phyloP scores from a whole-genome alignment of 23 tunicate genomes.

The Oikopleura albicans region DNA sequence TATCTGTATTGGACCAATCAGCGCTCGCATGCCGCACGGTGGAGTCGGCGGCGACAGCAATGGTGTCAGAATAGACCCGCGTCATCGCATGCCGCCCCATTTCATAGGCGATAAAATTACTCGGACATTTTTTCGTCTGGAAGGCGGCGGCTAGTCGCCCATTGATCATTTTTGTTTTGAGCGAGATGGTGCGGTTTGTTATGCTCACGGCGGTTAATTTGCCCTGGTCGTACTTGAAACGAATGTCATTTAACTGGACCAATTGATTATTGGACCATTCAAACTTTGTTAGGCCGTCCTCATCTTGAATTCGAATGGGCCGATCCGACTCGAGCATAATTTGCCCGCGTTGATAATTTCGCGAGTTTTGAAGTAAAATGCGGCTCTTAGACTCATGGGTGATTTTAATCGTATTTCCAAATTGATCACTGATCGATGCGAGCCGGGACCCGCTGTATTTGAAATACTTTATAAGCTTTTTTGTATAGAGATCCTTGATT shows the following conservation, averaged over 20 bases:
- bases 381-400: not conserved
- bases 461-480: not conserved
- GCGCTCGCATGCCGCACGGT: not conserved
- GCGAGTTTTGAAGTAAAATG: not conserved
- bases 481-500: conserved; percentile 1
- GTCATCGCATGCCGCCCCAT: not conserved
- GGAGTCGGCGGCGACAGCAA: not conserved
- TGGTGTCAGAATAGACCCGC: not conserved
- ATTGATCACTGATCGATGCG: not conserved
- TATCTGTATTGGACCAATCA: not conserved
- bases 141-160: not conserved
- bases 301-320: not conserved
- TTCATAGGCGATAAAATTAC: not conserved
- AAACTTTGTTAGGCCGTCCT: not conserved
- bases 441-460: not conserved
- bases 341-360: not conserved
- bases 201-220: not conserved
- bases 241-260: not conserved
- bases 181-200: not conserved
- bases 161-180: not conserved
- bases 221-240: not conserved
- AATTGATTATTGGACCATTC: not conserved
- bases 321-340: not conserved
- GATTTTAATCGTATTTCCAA: not conserved
- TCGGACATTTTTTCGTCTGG: not conserved